Conservation (phyloP, 2,888 invertebrate species). For the Temnothorax rugatulus region DNA sequence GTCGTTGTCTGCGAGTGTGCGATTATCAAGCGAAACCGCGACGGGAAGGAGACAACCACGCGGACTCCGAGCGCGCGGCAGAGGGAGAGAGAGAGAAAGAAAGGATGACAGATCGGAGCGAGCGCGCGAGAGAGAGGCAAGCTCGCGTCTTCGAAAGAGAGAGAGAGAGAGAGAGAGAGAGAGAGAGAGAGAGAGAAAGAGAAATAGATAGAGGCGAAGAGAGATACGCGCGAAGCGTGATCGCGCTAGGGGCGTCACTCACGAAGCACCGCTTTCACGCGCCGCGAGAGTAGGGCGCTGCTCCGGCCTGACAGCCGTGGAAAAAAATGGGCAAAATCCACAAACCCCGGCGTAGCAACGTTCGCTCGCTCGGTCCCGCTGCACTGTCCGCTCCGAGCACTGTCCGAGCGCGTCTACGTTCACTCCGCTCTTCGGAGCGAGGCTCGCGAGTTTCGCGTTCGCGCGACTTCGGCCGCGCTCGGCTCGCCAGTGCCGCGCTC, state of each 20-base stretch:
- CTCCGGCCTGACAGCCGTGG: conserved; percentile 68
- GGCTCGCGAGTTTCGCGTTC: conserved; percentile 36
- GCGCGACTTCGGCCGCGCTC: conserved; percentile 53
- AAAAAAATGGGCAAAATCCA: conserved; percentile 74
- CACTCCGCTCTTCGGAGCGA: conserved; percentile 26
- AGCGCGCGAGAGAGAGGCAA: neutral
- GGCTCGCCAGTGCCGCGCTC: conserved; percentile 49
- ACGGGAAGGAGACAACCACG: conserved; percentile 4
- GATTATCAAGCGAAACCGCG: conserved; percentile 50
- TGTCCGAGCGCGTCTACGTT: conserved; percentile 74
- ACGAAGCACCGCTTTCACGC: conserved; percentile 67
- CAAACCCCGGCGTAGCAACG: conserved; percentile 73
- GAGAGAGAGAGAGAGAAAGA: conserved; percentile 7
- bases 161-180: neutral
- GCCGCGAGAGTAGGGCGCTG: conserved; percentile 48
- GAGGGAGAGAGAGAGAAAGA: neutral
- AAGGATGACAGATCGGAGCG: neutral
- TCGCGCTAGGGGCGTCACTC: conserved; percentile 63
- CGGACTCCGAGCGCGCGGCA: conserved; percentile 21
- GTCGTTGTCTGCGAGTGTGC: conserved; percentile 35
- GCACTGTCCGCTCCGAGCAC: conserved; percentile 76
- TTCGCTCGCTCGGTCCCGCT: conserved; percentile 77
- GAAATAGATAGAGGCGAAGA: conserved; percentile 1
- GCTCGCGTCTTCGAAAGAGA: conserved; percentile 21
- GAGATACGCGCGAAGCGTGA: conserved; percentile 40